Conservation (phyloP, 2,888 invertebrate genomes). For the Sminthurides aquaticus region DNA sequence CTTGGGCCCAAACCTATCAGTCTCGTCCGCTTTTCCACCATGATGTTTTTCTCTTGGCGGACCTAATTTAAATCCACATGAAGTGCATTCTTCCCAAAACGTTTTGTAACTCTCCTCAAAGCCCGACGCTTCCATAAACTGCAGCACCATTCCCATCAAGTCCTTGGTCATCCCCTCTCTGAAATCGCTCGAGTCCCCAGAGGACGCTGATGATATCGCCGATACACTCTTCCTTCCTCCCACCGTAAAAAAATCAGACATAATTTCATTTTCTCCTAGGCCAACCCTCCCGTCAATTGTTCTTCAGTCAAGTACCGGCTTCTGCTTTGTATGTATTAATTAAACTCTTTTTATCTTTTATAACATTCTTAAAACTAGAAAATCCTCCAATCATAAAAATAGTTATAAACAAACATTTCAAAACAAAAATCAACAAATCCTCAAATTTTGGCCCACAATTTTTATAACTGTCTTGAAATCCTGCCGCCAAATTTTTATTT, state of each 20-base stretch:
- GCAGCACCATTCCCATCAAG: conserved; percentile 15
- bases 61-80: background rate
- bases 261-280: background rate
- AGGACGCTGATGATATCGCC: background rate
- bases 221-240: background rate
- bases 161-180: conserved; percentile 14
- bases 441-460: too few species aligned
- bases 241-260: background rate
- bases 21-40: background rate
- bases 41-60: background rate
- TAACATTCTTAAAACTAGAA: too few species aligned
- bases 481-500: too few species aligned
- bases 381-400: too few species aligned
- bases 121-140: conserved; percentile 39
- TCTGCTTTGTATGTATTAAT: too few species aligned
- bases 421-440: too few species aligned
- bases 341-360: too few species aligned
- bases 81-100: conserved; percentile 34
- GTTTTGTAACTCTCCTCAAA: conserved; percentile 33
- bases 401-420: too few species aligned
- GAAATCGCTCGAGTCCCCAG: background rate
- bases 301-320: too few species aligned
- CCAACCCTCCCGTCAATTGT: too few species aligned
- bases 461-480: too few species aligned
- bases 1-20: conserved; percentile 8